Conservation (phyloP, 2,888 invertebrate species). For the Nomada ferruginata region DNA sequence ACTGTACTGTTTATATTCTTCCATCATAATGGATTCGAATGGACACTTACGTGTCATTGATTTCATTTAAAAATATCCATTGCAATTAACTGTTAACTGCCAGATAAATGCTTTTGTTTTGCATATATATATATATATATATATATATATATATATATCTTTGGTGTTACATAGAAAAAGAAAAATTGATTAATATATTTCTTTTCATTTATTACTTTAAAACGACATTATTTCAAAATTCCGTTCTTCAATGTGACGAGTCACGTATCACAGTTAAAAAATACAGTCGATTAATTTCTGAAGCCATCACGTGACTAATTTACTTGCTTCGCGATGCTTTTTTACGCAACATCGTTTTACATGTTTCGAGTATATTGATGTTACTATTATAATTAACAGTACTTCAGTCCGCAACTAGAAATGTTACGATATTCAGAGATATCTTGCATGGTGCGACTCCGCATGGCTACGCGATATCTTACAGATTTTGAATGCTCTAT, state of each 20-base stretch:
- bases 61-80: neutral
- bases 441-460: neutral
- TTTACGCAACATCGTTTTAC: neutral
- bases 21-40: neutral
- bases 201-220: constrained; percentile 21
- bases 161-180: neutral
- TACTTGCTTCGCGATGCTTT: neutral
- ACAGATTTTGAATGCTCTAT: neutral
- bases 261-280: constrained; percentile 23
- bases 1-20: neutral
- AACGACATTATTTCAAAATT: neutral
- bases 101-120: neutral
- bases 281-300: neutral
- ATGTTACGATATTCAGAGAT: constrained; percentile 18
- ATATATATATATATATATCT: constrained; percentile 8
- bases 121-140: constrained; percentile 6
- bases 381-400: constrained; percentile 12
- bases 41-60: neutral
- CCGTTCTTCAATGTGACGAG: constrained; percentile 17
- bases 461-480: constrained; percentile 24
- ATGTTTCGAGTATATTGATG: constrained; percentile 6
- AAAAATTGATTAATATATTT: neutral
- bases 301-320: constrained; percentile 4
- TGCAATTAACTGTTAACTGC: neutral
- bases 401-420: constrained; percentile 7